Evolutionary conservation across 1,140 invertebrate genomes (phyloP), one percentile per base, ranked within the genome.

Genomic region (Hestina assimilis): DNA sequence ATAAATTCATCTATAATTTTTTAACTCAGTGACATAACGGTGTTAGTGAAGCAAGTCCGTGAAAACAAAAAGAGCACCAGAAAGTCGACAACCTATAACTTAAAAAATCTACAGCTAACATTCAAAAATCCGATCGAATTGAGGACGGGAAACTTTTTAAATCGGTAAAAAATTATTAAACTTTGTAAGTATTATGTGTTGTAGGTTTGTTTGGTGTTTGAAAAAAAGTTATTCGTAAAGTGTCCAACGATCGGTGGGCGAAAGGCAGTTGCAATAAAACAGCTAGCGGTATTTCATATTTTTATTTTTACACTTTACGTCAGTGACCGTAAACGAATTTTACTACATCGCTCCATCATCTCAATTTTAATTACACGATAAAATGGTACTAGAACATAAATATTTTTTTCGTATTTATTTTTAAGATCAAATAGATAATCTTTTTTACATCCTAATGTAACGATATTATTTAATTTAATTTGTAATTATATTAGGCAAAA

Each of bases 361-460:
- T 79, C 79, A 74, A 76, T 72, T 81, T 81, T 69, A 85, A 85
- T 85, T 88, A 88, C 80, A 86, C 75, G 76, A 79, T 84, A 86
- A 70, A 86, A 83, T 87, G 83, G 77, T 85, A 85, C 85, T 88
- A 88, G 83, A 88, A 86, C 83, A 85, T 86, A 88, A 85, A 88
- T 87, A 84, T 80, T 85, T 84, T 64, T 79, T 72, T 83, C 78
- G 72, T 83, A 83, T 86, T 59, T 85, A 84, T 79, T 81, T n/a
- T 80, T 83, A 85, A 82, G 81, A 86, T 84, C 79, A 88, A 88
- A 88, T 88, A 88, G 85, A 88, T 86, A 86, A 88, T 88, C 85
- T 86, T 86, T 86, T 86, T 88, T 88, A 88, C 83, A 88, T 64
- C 76, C 85, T 88, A 88, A 83, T 79, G 75, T 88, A 86, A 86